Conservation (phyloP, 2,888 invertebrate species). For the Amphipyra berbera region DNA sequence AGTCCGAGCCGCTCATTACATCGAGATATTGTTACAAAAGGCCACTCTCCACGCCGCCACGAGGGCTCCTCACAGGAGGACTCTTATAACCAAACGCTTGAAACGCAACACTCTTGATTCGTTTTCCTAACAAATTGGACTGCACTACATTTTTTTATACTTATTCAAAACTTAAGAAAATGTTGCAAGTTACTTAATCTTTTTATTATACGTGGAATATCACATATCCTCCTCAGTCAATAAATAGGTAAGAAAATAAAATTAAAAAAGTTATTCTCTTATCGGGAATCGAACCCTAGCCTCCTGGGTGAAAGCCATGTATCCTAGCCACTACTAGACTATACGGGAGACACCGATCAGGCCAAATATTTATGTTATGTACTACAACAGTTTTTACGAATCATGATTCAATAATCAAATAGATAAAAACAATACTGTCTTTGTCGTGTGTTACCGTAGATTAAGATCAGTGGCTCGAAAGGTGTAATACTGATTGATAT, state of each 20-base stretch:
- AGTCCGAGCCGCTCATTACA: conserved; percentile 38
- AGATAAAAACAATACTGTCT: neutral
- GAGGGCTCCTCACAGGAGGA: conserved; percentile 12
- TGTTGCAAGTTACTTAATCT: no score
- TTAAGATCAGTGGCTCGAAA: neutral
- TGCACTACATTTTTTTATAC: neutral
- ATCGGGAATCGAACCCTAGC: conserved; percentile 94
- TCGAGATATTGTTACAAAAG: conserved; percentile 40
- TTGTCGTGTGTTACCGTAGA: no score
- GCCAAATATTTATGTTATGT: neutral
- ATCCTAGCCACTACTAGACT: conserved; percentile 93
- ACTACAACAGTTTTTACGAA: no score
- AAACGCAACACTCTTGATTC: neutral
- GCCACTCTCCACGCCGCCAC: conserved; percentile 19
- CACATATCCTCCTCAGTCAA: no score
- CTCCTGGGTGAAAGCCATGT: conserved; percentile 93
- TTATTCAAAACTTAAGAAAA: neutral
- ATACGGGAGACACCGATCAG: conserved; percentile 81
- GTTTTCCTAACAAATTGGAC: neutral
- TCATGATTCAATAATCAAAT: neutral
- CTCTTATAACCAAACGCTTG: conserved; percentile 11
- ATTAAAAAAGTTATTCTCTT: conserved; percentile 82
- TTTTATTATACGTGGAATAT: no score
- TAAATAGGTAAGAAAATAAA: neutral
- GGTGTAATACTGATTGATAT: neutral